These are phyloP conservation scores for Prorops nasuta DNA, from an alignment of 1,140 invertebrate genomes.

Conservation along the genomic window DNA sequence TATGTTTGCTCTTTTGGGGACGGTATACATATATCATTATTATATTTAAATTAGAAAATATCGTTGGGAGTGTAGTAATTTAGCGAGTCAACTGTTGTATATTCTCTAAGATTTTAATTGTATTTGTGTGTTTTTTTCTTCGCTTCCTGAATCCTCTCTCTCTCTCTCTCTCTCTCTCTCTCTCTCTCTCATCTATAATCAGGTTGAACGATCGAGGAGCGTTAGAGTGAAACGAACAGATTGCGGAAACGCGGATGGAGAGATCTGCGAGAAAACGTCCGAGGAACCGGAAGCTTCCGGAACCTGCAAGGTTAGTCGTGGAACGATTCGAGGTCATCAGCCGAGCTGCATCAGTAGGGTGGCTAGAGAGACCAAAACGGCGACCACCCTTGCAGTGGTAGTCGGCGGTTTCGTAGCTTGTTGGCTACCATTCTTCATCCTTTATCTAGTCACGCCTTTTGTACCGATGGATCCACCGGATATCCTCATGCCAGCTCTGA, in stretches of 20 bases:
- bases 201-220: constrained; percentile 26
- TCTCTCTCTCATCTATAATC: no score
- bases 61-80: no score
- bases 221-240: constrained; percentile 17
- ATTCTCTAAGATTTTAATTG: no score
- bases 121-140: no score
- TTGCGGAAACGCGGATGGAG: constrained; percentile 2
- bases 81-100: no score
- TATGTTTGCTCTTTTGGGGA: no score
- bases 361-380: constrained; percentile 77
- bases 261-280: constrained; percentile 17
- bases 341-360: constrained; percentile 43
- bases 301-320: constrained; percentile 28
- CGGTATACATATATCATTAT: no score
- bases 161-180: no score
- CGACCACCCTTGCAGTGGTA: constrained; percentile 86
- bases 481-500: constrained; percentile 74
- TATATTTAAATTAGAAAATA: no score
- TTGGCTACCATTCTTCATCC: constrained; percentile 87
- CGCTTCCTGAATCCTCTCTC: no score
- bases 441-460: constrained; percentile 80
- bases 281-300: constrained; percentile 16
- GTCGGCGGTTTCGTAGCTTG: constrained; percentile 90
- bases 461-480: constrained; percentile 44
- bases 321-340: constrained; percentile 31